A percentile compares a stretch with the other conserved stretches of the same genome.
Conservation (phyloP, 2,888 invertebrate genomes). For the Gortyna flavago region DNA sequence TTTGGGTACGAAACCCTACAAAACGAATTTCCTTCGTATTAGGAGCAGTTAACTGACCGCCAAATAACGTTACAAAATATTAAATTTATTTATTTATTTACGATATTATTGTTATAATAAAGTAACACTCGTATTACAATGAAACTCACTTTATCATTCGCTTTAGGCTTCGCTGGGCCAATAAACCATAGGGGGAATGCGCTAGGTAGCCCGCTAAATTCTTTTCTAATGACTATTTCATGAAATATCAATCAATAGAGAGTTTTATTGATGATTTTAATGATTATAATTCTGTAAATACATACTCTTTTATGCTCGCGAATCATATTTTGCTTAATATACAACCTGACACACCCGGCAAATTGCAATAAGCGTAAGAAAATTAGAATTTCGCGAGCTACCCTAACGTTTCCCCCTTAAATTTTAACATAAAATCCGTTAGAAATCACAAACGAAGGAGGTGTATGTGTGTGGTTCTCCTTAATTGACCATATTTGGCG, state of each 20-base stretch:
- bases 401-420: background rate
- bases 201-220: background rate
- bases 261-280: no score
- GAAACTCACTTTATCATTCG: background rate
- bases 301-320: background rate
- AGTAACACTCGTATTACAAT: background rate
- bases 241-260: background rate
- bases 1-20: background rate
- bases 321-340: background rate
- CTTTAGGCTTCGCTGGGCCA: background rate
- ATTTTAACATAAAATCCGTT: slow-evolving; percentile 19
- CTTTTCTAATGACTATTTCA: background rate
- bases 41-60: background rate
- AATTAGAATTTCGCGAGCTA: background rate
- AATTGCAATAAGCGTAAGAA: background rate
- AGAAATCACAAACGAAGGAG: slow-evolving; percentile 3
- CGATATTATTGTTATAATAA: background rate
- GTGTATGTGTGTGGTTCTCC: slow-evolving; percentile 5
- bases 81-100: background rate
- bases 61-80: background rate
- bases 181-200: background rate
- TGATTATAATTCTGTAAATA: no score
- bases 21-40: background rate
- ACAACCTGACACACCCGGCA: background rate
- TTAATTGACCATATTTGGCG: slow-evolving; percentile 12